phyloP scores from a whole-genome alignment of 2,113 vertebrate species.

The Sturnus vulgaris region DNA sequence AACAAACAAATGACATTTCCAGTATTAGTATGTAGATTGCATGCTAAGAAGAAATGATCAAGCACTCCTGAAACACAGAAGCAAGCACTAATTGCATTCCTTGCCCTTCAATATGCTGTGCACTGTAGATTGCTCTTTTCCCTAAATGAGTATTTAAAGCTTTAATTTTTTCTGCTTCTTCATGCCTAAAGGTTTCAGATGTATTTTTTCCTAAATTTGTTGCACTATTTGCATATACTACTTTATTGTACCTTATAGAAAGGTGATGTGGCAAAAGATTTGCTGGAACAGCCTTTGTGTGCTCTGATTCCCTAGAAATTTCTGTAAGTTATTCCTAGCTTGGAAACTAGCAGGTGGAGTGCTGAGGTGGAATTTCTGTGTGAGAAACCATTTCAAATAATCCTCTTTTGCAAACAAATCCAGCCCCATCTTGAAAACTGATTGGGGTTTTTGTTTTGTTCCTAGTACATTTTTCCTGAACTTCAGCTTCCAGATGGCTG shows the following conservation, averaged over 20 bases:
- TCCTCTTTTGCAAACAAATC: not conserved
- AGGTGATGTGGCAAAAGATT: not conserved
- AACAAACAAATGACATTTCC: slow-evolving; percentile 27
- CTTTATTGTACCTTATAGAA: not conserved
- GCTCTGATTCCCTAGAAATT: not conserved
- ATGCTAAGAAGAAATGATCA: not conserved
- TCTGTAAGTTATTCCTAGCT: not conserved
- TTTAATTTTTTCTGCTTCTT: not conserved
- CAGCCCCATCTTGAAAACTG: not conserved
- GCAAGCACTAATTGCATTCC: not conserved
- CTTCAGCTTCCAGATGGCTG: not conserved
- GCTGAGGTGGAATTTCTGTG: not conserved
- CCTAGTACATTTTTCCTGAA: not conserved
- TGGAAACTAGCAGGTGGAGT: not conserved
- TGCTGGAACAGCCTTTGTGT: not conserved
- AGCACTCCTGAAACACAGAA: not conserved
- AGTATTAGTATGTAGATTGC: slow-evolving; percentile 22
- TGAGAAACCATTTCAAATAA: not conserved
- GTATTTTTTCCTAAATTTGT: not conserved
- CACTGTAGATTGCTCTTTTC: not conserved
- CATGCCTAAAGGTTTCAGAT: not conserved
- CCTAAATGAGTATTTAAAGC: not conserved
- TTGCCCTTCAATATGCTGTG: not conserved
- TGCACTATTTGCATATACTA: not conserved
- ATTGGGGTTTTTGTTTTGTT: not conserved